Evolutionary conservation across 2,113 vertebrate species (phyloP), one percentile per base, ranked within the genome.

Genomic region (Nesogale talazaci): DNA sequence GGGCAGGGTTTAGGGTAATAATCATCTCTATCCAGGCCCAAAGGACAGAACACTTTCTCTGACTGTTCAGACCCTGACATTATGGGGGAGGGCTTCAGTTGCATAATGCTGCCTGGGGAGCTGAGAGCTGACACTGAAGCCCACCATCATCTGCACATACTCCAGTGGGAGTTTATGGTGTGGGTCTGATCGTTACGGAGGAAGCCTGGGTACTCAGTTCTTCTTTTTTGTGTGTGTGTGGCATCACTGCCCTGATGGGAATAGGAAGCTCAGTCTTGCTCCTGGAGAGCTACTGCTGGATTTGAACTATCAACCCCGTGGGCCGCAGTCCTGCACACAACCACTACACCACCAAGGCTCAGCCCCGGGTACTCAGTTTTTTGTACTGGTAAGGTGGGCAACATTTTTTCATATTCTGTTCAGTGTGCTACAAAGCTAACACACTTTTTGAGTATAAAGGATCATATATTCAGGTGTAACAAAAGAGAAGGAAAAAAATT

Each of bases 291-390:
- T n/a, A n/a, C n/a, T n/a, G n/a, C n/a, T n/a, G n/a, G n/a, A n/a
- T n/a, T n/a, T n/a, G n/a, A n/a, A n/a, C n/a, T n/a, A n/a, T n/a
- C n/a, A n/a, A n/a, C n/a, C n/a, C n/a, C n/a, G n/a, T n/a, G n/a
- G n/a, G n/a, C n/a, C n/a, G n/a, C n/a, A n/a, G n/a, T n/a, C n/a
- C n/a, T n/a, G n/a, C n/a, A n/a, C n/a, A n/a, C n/a, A n/a, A n/a
- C n/a, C n/a, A n/a, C n/a, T n/a, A n/a, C n/a, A n/a, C n/a, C n/a
- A n/a, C n/a, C n/a, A n/a, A n/a, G n/a, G n/a, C n/a, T n/a, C n/a
- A n/a, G n/a, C n/a, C 67, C 40, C 88, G 57, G 29, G n/a, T 61
- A 86, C 40, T 91, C 84, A 79, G 81, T 27, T 91, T 57, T 27
- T 80, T 42, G 81, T 38, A 87, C 10, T 38, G 29, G 38, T 59